Conservation (phyloP, 2,113 vertebrate species). For the Cnemophilus loriae region DNA sequence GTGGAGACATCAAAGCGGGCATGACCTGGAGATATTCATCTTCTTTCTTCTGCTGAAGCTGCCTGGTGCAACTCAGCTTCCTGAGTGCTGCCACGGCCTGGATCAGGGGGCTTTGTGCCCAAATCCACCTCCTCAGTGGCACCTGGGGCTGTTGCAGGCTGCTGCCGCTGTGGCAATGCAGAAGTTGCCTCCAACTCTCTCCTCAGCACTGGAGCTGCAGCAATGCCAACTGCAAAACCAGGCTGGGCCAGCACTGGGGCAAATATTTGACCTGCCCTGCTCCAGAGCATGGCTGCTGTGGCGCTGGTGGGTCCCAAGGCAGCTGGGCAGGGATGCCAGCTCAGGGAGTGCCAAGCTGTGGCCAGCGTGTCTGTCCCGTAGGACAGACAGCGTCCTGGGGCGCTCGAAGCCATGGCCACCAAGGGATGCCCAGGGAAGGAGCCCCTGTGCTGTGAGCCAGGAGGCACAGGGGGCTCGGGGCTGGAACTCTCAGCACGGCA, state of each 20-base stretch:
- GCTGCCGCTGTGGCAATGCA: background rate
- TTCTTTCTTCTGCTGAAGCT: background rate
- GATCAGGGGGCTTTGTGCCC: background rate
- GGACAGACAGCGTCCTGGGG: background rate
- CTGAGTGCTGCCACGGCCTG: background rate
- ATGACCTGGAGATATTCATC: background rate
- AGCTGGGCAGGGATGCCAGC: background rate
- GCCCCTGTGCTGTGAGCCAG: background rate
- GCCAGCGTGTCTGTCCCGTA: accelerated
- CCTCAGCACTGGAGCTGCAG: background rate
- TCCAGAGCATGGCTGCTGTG: background rate
- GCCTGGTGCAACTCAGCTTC: background rate
- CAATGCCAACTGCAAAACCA: background rate
- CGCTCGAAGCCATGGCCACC: accelerated
- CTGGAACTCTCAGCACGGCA: background rate
- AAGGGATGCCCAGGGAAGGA: background rate
- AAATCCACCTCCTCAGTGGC: background rate
- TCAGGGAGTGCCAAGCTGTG: background rate
- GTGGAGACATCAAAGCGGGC: background rate
- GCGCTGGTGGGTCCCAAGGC: background rate
- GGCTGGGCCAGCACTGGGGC: background rate
- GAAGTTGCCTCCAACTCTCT: background rate
- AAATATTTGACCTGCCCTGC: background rate
- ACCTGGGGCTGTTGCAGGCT: background rate
- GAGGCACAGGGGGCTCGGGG: accelerated